phyloP scores from a whole-genome alignment of 2,888 invertebrate genomes.

The Hirtodrosophila cameraria region DNA sequence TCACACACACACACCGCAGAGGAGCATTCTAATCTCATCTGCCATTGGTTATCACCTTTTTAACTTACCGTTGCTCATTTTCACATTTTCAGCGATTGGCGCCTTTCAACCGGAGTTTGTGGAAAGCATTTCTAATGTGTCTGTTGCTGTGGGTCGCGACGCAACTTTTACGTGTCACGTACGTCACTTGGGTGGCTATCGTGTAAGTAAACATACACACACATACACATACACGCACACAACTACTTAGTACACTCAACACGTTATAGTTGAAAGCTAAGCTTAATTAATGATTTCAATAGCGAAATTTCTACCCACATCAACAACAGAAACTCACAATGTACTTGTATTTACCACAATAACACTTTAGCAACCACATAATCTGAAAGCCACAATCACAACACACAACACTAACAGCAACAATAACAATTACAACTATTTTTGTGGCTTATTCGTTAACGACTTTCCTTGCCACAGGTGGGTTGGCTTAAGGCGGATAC shows the following conservation, averaged over 20 bases:
- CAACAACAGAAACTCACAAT: too few relatives aligned
- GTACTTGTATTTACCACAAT: too few relatives aligned
- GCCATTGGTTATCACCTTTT: slow-evolving; percentile 17
- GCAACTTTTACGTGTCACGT: slow-evolving; percentile 94
- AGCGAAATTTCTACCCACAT: slow-evolving; percentile 12
- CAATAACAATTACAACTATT: slow-evolving; percentile 7
- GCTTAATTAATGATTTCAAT: slow-evolving; percentile 43
- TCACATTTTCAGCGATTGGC: slow-evolving; percentile 86
- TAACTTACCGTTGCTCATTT: slow-evolving; percentile 13
- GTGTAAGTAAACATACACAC: slow-evolving; percentile 87
- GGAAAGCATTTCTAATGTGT: slow-evolving; percentile 92
- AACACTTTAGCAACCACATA: slow-evolving; percentile 1
- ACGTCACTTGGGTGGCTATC: slow-evolving; percentile 93
- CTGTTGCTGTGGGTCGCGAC: slow-evolving; percentile 93
- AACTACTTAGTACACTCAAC: slow-evolving; percentile 16
- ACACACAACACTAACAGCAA: background rate
- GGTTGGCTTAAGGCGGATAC: slow-evolving; percentile 97
- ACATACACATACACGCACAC: background rate
- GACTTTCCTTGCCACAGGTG: slow-evolving; percentile 86
- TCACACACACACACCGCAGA: slow-evolving; percentile 31
- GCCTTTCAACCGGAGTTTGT: slow-evolving; percentile 93
- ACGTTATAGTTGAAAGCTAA: slow-evolving; percentile 11
- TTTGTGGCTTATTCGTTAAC: slow-evolving; percentile 23
- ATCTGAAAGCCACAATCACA: slow-evolving; percentile 5
- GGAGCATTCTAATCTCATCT: slow-evolving; percentile 59